Evolutionary conservation across 2,888 invertebrate species (phyloP).

Genomic region (Ptychoptera contaminata): DNA sequence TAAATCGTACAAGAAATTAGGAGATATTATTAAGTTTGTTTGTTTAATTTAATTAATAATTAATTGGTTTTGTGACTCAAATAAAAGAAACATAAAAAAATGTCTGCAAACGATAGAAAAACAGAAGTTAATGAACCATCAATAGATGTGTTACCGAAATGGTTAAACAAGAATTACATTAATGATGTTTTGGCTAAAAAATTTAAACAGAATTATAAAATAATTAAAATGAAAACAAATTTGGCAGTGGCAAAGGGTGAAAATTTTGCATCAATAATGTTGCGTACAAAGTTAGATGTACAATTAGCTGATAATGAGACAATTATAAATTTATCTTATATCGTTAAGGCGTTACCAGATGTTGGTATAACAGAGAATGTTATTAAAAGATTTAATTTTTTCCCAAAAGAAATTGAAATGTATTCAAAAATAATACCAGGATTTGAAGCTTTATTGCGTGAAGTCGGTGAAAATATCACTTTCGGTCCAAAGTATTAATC

Average conservation of each 20-base stretch:
- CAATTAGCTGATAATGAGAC: constrained; percentile 14
- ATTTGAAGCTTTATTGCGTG: constrained; percentile 21
- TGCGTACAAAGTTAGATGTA: constrained; percentile 16
- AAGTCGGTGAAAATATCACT: constrained; percentile 15
- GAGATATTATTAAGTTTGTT: no score
- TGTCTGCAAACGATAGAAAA: background rate
- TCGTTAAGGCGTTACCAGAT: constrained; percentile 4
- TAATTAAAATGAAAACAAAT: constrained; percentile 7
- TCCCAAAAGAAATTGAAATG: constrained; percentile 24
- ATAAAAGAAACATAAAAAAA: no score
- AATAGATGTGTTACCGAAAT: constrained; percentile 2
- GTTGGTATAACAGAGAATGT: constrained; percentile 11
- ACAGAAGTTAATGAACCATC: constrained; percentile 7
- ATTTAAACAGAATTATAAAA: constrained; percentile 1
- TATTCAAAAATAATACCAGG: constrained; percentile 20
- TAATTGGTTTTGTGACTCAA: background rate
- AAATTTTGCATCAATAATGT: constrained; percentile 21
- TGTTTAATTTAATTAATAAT: background rate
- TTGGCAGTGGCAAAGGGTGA: constrained; percentile 14
- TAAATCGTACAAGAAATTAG: no score
- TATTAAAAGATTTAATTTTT: constrained; percentile 10
- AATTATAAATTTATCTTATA: background rate
- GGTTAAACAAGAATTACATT: constrained; percentile 5
- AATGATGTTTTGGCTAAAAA: constrained; percentile 6
- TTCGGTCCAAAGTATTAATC: constrained; percentile 21